Percentiles rank a stretch among this genome's conserved stretches.
Conservation (phyloP, 2,888 invertebrate species). For the Dendrolimus houi region DNA sequence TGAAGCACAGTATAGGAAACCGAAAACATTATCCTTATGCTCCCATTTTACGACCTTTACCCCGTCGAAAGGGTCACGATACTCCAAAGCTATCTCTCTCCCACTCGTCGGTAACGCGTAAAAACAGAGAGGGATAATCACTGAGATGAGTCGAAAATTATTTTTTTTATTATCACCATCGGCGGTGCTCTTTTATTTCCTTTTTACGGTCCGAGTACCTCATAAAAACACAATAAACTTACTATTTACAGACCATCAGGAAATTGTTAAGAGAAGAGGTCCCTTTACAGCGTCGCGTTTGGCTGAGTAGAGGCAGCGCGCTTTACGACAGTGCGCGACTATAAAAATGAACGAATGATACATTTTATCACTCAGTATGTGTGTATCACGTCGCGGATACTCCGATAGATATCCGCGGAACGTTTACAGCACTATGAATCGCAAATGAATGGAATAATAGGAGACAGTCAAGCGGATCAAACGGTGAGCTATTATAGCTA, state of each 20-base stretch:
- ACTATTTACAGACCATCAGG: constrained; percentile 78
- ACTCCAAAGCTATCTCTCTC: constrained; percentile 57
- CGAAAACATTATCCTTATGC: constrained; percentile 77
- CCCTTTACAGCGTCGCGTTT: constrained; percentile 74
- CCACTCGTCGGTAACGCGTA: constrained; percentile 38
- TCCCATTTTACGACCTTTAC: constrained; percentile 76
- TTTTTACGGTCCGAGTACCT: constrained; percentile 78
- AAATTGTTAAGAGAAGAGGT: constrained; percentile 77
- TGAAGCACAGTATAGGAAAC: constrained; percentile 74
- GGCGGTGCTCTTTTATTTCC: constrained; percentile 78
- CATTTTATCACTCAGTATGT: constrained; percentile 50
- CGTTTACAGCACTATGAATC: not conserved
- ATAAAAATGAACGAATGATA: constrained; percentile 64
- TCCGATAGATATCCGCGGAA: constrained; percentile 7
- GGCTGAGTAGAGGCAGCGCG: constrained; percentile 51
- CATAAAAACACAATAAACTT: constrained; percentile 78
- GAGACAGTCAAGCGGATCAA: not conserved
- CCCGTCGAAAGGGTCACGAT: constrained; percentile 74
- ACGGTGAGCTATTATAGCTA: not conserved
- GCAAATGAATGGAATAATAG: not conserved
- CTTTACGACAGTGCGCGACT: constrained; percentile 67
- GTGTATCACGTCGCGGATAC: constrained; percentile 33
- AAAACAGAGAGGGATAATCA: constrained; percentile 67
- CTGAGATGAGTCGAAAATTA: constrained; percentile 76
- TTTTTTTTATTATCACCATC: constrained; percentile 77